phyloP scores from a whole-genome alignment of 2,113 vertebrate species.

The Morone chrysops region DNA sequence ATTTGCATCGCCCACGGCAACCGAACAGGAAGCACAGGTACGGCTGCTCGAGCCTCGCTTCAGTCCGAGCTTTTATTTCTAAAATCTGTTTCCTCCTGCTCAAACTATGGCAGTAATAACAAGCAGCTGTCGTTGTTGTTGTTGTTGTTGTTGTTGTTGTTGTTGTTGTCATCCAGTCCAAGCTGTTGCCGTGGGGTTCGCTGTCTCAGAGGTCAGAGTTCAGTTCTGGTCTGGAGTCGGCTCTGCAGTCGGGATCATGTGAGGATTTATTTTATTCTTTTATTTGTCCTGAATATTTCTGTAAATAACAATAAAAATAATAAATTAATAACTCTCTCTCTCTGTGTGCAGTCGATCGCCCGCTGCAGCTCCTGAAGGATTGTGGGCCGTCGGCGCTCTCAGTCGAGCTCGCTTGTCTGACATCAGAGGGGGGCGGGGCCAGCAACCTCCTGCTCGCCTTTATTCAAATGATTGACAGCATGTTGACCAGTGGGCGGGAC shows the following conservation, averaged over 20 bases:
- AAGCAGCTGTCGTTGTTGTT: no score
- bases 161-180: constrained; percentile 85
- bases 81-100: neutral
- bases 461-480: constrained; percentile 88
- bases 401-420: constrained; percentile 87
- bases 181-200: constrained; percentile 87
- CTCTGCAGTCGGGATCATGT: constrained; percentile 74
- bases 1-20: constrained; percentile 78
- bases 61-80: neutral
- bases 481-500: constrained; percentile 89
- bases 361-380: constrained; percentile 83
- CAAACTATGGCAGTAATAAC: no score
- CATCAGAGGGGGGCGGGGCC: constrained; percentile 89
- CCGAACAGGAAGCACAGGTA: constrained; percentile 48
- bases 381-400: constrained; percentile 89
- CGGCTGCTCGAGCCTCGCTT: neutral
- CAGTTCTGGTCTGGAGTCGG: constrained; percentile 87
- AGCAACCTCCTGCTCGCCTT: constrained; percentile 87
- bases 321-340: neutral
- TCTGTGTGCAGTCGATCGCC: constrained; percentile 79
- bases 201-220: constrained; percentile 91
- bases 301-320: no score
- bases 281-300: no score
- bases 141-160: neutral
- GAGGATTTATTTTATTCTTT: constrained; percentile 74